Percentiles rank a stretch among this genome's conserved stretches.
These are phyloP conservation scores for Tadarida brasiliensis DNA, from an alignment of 2,797 vertebrate species.

Conservation along the genomic window DNA sequence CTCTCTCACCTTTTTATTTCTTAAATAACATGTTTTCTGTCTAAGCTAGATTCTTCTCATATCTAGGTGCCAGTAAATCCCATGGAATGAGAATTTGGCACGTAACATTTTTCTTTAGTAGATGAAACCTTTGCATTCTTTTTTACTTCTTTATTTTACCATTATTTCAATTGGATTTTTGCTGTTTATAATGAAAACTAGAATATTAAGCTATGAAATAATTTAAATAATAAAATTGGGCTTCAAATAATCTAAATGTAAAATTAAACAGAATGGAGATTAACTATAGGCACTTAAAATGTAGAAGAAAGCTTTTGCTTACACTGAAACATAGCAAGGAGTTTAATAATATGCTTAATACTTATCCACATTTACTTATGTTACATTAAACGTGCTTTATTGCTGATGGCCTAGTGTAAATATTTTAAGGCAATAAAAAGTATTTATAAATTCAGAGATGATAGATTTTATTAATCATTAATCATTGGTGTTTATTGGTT, in stretches of 20 bases:
- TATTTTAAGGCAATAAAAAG: constrained; percentile 68
- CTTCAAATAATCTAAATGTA: constrained; percentile 67
- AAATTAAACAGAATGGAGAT: constrained; percentile 83
- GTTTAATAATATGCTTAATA: constrained; percentile 81
- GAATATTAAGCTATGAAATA: constrained; percentile 11
- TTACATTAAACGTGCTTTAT: constrained; percentile 79
- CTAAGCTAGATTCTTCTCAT: constrained; percentile 8
- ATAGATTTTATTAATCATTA: constrained; percentile 68
- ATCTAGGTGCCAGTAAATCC: neutral
- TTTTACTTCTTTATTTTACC: neutral
- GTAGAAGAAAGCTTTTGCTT: constrained; percentile 79
- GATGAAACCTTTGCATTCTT: neutral
- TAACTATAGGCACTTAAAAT: constrained; percentile 76
- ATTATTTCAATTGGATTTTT: constrained; percentile 12
- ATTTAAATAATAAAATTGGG: neutral
- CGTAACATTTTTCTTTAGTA: constrained; percentile 12
- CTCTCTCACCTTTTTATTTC: neutral
- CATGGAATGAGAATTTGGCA: neutral
- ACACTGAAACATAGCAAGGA: constrained; percentile 68
- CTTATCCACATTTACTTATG: constrained; percentile 83
- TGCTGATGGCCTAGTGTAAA: constrained; percentile 83
- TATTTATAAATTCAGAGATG: constrained; percentile 59
- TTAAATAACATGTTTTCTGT: constrained; percentile 54
- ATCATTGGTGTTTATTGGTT: constrained; percentile 35
- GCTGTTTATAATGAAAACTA: constrained; percentile 32